Conservation (phyloP, 2,888 invertebrate genomes). For the Drosophila vallismaia region DNA sequence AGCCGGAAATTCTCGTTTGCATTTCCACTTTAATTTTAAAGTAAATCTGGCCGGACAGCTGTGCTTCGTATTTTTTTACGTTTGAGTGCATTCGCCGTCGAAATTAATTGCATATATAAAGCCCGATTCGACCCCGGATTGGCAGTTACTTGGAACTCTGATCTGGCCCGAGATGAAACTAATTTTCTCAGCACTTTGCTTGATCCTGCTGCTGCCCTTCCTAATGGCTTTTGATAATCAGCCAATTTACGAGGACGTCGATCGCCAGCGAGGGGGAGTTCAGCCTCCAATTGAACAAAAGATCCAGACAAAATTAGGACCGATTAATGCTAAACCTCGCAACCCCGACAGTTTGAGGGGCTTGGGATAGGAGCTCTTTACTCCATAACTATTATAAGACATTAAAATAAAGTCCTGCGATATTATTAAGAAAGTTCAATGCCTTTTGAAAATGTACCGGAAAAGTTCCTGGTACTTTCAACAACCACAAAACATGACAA, state of each 20-base stretch:
- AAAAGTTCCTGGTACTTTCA: slow-evolving; percentile 4
- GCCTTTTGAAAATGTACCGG: not conserved
- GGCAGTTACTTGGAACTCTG: slow-evolving; percentile 27
- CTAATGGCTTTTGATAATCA: slow-evolving; percentile 5
- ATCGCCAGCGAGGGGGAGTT: not conserved
- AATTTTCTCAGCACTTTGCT: slow-evolving; percentile 19
- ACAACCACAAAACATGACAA: slow-evolving; percentile 20
- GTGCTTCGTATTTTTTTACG: not conserved
- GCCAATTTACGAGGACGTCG: not conserved
- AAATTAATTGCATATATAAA: slow-evolving; percentile 35
- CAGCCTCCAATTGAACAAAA: not conserved
- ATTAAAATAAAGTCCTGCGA: not conserved
- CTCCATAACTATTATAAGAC: not conserved
- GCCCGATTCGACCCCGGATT: slow-evolving; percentile 13
- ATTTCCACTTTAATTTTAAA: slow-evolving; percentile 43
- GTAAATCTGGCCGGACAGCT: slow-evolving; percentile 39
- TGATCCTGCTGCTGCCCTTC: slow-evolving; percentile 34
- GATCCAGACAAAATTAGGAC: not conserved
- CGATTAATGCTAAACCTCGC: not conserved
- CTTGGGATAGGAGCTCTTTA: not conserved
- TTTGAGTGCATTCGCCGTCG: slow-evolving; percentile 12
- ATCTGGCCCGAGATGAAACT: slow-evolving; percentile 34
- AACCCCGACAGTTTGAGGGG: not conserved
- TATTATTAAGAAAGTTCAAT: not conserved
- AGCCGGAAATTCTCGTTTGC: slow-evolving; percentile 35